Conservation (phyloP, 92 coral and sea anemone genomes). For the Pocillopora grandis region DNA sequence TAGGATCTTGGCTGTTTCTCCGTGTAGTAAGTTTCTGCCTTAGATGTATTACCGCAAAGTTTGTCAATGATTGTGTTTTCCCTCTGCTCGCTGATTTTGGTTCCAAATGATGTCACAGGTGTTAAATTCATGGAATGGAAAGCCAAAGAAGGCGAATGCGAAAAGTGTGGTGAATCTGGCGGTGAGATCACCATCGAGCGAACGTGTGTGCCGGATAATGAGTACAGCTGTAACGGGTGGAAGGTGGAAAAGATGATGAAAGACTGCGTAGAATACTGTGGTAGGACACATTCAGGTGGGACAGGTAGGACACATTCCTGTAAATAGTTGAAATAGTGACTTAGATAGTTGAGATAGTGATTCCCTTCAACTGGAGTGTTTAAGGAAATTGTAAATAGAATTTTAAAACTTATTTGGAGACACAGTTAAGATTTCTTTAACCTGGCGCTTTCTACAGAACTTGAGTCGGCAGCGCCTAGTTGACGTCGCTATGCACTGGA, state of each 20-base stretch:
- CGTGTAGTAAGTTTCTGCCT: neutral
- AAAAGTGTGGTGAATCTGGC: neutral
- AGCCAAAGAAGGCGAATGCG: constrained; percentile 10
- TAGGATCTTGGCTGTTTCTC: no score
- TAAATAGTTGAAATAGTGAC: no score
- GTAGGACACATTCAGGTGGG: no score
- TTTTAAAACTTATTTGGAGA: no score
- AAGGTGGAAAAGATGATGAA: neutral
- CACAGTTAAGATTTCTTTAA: no score
- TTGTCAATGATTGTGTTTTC: neutral
- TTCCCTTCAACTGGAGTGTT: no score
- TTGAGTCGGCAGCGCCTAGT: no score
- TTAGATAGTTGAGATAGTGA: no score
- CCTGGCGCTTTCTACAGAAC: no score
- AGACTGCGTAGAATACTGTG: constrained; percentile 7
- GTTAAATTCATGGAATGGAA: neutral
- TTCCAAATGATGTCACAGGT: neutral
- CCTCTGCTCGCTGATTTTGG: neutral
- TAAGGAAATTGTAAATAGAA: no score
- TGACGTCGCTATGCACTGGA: no score
- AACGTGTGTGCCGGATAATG: neutral
- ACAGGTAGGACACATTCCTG: neutral
- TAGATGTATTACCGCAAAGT: neutral
- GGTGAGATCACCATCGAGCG: constrained; percentile 2
- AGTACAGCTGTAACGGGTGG: neutral